Percentiles rank a stretch among this genome's conserved stretches.
Conservation (phyloP, 1,140 invertebrate species). For the Eriosoma lanigerum region DNA sequence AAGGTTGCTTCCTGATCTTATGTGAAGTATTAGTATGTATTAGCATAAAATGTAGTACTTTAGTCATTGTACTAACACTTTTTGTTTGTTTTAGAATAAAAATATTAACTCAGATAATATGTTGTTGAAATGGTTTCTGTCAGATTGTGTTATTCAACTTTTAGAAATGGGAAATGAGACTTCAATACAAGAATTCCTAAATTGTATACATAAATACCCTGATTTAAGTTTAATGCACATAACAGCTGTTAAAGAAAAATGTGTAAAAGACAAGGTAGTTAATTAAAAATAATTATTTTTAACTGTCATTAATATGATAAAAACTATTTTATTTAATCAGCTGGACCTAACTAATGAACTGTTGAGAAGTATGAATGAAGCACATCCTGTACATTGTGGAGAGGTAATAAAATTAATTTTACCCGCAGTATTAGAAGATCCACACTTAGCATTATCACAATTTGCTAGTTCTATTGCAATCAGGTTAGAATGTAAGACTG, state of each 20-base stretch:
- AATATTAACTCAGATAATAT: slow-evolving; percentile 25
- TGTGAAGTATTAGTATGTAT: slow-evolving; percentile 43
- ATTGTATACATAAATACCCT: slow-evolving; percentile 30
- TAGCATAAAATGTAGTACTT: not conserved
- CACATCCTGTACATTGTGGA: slow-evolving; percentile 33
- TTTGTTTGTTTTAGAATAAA: slow-evolving; percentile 24
- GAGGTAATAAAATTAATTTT: slow-evolving; percentile 49
- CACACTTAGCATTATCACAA: slow-evolving; percentile 65
- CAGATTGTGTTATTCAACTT: slow-evolving; percentile 35
- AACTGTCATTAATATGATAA: not conserved
- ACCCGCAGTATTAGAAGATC: slow-evolving; percentile 64
- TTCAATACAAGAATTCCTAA: slow-evolving; percentile 36
- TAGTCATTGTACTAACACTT: not conserved
- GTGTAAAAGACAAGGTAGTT: slow-evolving; percentile 24
- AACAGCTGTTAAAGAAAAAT: slow-evolving; percentile 41
- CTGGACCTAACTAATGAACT: slow-evolving; percentile 34
- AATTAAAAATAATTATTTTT: slow-evolving; percentile 12
- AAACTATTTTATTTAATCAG: not conserved
- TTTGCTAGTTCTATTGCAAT: slow-evolving; percentile 65
- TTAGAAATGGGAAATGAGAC: slow-evolving; percentile 43
- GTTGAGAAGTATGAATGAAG: slow-evolving; percentile 45
- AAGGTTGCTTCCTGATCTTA: slow-evolving; percentile 42
- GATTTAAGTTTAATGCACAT: slow-evolving; percentile 40
- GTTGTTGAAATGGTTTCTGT: slow-evolving; percentile 41
- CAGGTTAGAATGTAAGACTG: slow-evolving; percentile 46